Conservation (phyloP, 2,113 vertebrate species). For the Ammospiza nelsoni region DNA sequence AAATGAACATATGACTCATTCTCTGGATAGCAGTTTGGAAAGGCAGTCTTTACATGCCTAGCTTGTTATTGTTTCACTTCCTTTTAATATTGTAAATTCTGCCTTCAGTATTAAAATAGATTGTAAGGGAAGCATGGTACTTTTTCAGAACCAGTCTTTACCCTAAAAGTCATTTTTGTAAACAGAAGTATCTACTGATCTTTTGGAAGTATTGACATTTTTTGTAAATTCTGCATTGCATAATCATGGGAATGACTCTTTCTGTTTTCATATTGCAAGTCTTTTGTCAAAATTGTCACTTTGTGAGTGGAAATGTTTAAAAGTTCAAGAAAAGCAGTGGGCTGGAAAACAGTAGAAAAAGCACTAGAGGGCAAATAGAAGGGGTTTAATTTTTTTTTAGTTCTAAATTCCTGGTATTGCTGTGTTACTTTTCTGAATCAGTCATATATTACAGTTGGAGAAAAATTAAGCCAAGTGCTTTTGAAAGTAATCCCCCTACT, state of each 20-base stretch:
- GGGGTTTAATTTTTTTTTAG: not conserved
- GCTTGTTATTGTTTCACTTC: not conserved
- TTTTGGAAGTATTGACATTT: not conserved
- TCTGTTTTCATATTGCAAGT: not conserved
- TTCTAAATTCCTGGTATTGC: not conserved
- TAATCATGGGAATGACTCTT: not conserved
- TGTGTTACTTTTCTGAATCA: not conserved
- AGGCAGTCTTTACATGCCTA: not conserved
- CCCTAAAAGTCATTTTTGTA: not conserved
- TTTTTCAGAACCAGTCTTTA: not conserved
- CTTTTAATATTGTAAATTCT: not conserved
- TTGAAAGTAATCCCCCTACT: not conserved
- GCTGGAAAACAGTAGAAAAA: not conserved
- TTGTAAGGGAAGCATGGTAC: not conserved
- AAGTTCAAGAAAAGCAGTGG: not conserved
- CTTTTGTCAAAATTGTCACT: not conserved
- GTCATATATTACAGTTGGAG: not conserved
- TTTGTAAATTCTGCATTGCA: not conserved
- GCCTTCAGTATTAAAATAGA: not conserved
- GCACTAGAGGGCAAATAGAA: not conserved
- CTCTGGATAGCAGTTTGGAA: not conserved
- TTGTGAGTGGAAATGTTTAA: not conserved
- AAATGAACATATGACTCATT: slow-evolving; percentile 24
- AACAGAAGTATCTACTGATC: not conserved
- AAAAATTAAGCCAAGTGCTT: slow-evolving; percentile 32